Evolutionary conservation across 92 coral and sea anemone genomes (phyloP).

Genomic region (Parazoanthus atlanticus): DNA sequence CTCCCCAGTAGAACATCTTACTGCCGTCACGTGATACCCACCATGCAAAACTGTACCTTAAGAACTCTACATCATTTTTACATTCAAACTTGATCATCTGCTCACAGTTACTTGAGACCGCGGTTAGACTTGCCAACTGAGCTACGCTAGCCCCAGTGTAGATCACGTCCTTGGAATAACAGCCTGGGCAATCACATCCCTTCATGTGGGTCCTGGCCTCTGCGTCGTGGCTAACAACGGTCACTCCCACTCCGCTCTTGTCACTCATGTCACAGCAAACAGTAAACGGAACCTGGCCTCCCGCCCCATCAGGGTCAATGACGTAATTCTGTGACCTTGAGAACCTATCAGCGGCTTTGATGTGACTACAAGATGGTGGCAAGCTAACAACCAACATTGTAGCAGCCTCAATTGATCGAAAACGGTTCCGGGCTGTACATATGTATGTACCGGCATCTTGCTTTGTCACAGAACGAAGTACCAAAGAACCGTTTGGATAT

Average conservation of each 20-base stretch:
- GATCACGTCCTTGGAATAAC: constrained; percentile 31
- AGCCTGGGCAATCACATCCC: neutral
- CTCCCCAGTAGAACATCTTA: constrained; percentile 76
- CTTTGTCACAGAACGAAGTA: neutral
- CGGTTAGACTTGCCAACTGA: constrained; percentile 20
- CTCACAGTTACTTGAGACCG: constrained; percentile 62
- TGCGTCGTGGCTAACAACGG: constrained; percentile 35
- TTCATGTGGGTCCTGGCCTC: constrained; percentile 37
- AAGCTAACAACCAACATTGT: neutral
- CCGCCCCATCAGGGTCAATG: constrained; percentile 15
- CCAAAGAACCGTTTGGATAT: neutral
- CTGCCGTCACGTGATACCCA: constrained; percentile 80
- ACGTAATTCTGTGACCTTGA: constrained; percentile 24
- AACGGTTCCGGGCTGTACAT: neutral
- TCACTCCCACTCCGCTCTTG: constrained; percentile 36
- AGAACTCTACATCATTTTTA: constrained; percentile 28
- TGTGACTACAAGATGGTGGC: neutral
- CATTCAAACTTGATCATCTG: constrained; percentile 73
- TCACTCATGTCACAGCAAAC: constrained; percentile 50
- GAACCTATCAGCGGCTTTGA: neutral
- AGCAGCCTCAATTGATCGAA: neutral
- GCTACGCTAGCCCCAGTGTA: constrained; percentile 63
- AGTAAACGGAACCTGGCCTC: constrained; percentile 25
- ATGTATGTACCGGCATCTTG: constrained; percentile 12
- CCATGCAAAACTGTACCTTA: constrained; percentile 22